Conservation (phyloP, 1,140 invertebrate genomes). For the Hormaphis cornu region DNA sequence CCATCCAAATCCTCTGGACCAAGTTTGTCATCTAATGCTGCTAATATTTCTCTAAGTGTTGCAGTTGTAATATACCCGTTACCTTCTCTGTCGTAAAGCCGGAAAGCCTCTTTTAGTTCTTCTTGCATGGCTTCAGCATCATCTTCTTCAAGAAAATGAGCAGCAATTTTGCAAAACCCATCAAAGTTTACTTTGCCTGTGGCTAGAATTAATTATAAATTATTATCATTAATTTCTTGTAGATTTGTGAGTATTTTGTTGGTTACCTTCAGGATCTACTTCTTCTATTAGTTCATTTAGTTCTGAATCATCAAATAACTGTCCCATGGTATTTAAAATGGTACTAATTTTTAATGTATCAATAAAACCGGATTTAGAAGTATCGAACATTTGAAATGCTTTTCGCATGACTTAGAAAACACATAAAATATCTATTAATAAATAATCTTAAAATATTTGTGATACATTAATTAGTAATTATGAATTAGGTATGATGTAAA, state of each 20-base stretch:
- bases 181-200: slow-evolving; percentile 87
- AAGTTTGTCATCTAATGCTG: slow-evolving; percentile 81
- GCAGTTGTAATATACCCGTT: slow-evolving; percentile 90
- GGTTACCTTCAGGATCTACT: slow-evolving; percentile 68
- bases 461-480: background rate
- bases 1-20: slow-evolving; percentile 73
- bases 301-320: slow-evolving; percentile 79
- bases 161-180: slow-evolving; percentile 80
- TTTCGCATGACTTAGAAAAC: slow-evolving; percentile 63
- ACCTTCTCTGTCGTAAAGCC: slow-evolving; percentile 55
- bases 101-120: slow-evolving; percentile 88
- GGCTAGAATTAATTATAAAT: slow-evolving; percentile 42
- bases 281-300: slow-evolving; percentile 71
- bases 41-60: slow-evolving; percentile 80
- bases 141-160: slow-evolving; percentile 81
- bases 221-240: background rate
- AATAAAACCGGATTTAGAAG: slow-evolving; percentile 78
- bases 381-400: slow-evolving; percentile 91
- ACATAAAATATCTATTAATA: background rate
- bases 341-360: slow-evolving; percentile 81
- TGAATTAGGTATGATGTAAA: background rate
- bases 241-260: background rate
- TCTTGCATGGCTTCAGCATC: slow-evolving; percentile 88
- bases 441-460: background rate
- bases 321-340: slow-evolving; percentile 88